Base-by-base conservation (phyloP, 2,888 invertebrate genomes). In the Mamestra brassicae region DNA sequence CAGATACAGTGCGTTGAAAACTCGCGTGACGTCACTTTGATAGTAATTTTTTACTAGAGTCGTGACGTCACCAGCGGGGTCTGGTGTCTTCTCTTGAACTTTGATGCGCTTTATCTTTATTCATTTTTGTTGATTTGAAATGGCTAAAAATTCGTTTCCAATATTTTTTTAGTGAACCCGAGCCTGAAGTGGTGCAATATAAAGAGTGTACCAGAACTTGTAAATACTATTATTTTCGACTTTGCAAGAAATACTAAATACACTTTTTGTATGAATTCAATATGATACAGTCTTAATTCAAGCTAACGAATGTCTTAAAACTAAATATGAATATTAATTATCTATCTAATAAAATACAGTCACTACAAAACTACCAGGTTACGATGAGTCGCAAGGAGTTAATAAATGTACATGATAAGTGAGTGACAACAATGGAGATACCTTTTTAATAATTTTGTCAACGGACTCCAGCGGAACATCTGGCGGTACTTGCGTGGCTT, bases 381-480 rank as follows among this genome's bases (percentile, higher is more conserved):
- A 45, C 50, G 17, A 68, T 42, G 17, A 10, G 11, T 74, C 63
- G n/a, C 13, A 36, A 61, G 17, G 47, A 60, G 66, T 65, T 45
- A 71, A 79, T 60, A 60, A 64, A 79, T 58, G 63, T 73, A 47
- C 50, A 11, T 71, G 70, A 70, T 67, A n/a, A 42, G 64, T 71
- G 36, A 71, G 38, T 45, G 47, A 55, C 57, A 79, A 73, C 47
- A 71, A 60, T 76, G 38, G 34, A 58, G 67, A 83, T 90, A 97
- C 97, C 96, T 97, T 97, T 84, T 97, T 97, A 11, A 94, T 91
- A 72, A 95, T 92, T 87, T 97, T 97, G 42, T 96, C 96, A 61
- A 95, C 90, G 1, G 91, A 88, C 7, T 95, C 96, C 84, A 91
- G 87, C 38, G 94, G 94, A 4, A 88, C 88, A 71, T 93, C 96